Base-by-base conservation (phyloP, 2,888 invertebrate species). In the Atherix ibis region DNA sequence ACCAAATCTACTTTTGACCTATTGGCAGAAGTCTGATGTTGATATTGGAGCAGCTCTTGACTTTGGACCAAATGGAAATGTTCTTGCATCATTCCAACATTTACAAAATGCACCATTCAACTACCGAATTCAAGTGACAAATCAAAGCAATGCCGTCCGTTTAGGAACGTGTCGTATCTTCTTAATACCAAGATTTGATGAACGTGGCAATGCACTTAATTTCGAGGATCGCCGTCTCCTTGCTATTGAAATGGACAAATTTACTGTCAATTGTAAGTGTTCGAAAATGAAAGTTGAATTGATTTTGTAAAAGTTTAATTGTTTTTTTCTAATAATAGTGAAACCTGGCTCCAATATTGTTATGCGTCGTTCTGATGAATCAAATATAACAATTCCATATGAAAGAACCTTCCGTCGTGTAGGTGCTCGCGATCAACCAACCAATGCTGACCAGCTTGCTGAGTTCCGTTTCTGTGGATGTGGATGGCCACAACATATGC, bases 401-500 rank as follows among this genome's bases (percentile, higher is more conserved):
- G 82, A 81, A 53, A 67, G 76, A 36, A 81, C 81, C 3, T 88
- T 84, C 73, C 70, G 79, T 4, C 69, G 73, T 47, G 52, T 78
- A 41, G 76, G 78, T 44, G 49, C 52, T 1, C 58, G 52, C 15
- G 62, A 73, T 9, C 73, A 76, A 1, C 58, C 58, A 1, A 49
- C 42, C 3, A 37, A 40, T 34, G 55, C 64, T 1, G 60, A 57
- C 3, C 53, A 60, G 3, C 58, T 68, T 1, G 65, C 63, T 0
- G 56, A 63, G 33, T 80, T 79, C 62, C 77, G 79, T 61, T 82
- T 80, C 68, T 88, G 87, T 62, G 85, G 85, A 39, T 88, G 87
- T 48, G 84, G 85, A 32, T 85, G 85, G 83, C 85, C 85, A 0
- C 75, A 82, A 40, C 83, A 85, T 56, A 69, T 85, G 71, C 66